Evolutionary conservation across 2,888 invertebrate species (phyloP).

Genomic region (Adelognathus sp.): DNA sequence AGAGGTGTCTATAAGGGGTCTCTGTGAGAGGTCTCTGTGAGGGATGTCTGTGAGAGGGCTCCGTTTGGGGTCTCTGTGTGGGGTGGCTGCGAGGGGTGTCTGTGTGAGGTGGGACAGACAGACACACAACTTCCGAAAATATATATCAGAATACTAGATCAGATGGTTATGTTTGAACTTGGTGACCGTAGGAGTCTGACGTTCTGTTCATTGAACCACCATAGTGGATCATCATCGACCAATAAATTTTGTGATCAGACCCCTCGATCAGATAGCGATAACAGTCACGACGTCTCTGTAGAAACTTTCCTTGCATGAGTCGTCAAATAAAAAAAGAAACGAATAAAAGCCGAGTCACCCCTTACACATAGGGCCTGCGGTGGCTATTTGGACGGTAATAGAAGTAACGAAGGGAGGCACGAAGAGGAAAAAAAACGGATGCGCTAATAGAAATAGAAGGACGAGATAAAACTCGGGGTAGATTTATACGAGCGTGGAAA

Average conservation of each 20-base stretch:
- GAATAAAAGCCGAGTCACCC: neutral
- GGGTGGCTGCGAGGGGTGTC: too few relatives aligned
- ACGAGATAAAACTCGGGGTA: conserved; percentile 48
- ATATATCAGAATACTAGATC: too few relatives aligned
- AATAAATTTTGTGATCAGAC: neutral
- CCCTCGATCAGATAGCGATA: neutral
- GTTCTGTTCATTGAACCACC: neutral
- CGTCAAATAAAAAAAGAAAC: neutral
- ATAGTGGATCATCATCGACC: neutral
- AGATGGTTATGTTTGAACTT: too few relatives aligned
- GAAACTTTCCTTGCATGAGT: neutral
- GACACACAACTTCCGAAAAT: too few relatives aligned
- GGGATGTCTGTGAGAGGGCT: too few relatives aligned
- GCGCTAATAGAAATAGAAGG: conserved; percentile 53
- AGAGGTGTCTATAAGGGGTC: too few relatives aligned
- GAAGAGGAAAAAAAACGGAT: neutral
- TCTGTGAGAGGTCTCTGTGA: too few relatives aligned
- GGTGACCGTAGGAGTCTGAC: too few relatives aligned
- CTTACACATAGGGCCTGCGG: neutral
- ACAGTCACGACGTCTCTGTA: neutral
- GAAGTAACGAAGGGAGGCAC: too few relatives aligned
- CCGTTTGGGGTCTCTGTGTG: too few relatives aligned
- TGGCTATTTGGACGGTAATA: conserved; percentile 11
- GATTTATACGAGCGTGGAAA: conserved; percentile 49
- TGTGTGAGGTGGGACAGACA: too few relatives aligned